Evolutionary conservation across 2,888 invertebrate species (phyloP).

Genomic region (Philhelius pedissequus): DNA sequence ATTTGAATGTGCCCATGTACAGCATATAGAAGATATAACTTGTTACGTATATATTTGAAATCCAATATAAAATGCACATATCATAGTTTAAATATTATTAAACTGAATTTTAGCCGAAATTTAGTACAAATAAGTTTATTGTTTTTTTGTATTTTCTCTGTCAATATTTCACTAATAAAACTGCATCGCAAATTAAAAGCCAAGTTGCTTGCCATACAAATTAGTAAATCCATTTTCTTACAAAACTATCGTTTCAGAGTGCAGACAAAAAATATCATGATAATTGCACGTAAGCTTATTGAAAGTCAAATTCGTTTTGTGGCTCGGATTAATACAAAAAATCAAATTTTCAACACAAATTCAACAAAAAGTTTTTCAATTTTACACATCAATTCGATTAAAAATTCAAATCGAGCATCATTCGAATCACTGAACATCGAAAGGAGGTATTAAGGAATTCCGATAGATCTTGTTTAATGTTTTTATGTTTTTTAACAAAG

Average conservation of each 20-base stretch:
- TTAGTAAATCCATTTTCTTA: background rate
- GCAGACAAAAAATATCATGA: constrained; percentile 28
- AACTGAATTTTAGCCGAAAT: too few species aligned
- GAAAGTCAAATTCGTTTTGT: constrained; percentile 11
- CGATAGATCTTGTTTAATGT: background rate
- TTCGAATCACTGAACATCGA: background rate
- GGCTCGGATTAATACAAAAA: background rate
- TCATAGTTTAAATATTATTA: too few species aligned
- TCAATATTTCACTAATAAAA: background rate
- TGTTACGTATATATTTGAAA: too few species aligned
- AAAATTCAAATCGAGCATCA: background rate
- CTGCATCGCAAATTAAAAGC: background rate
- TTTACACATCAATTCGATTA: background rate
- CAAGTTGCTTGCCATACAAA: background rate
- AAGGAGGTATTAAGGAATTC: constrained; percentile 47
- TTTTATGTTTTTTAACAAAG: constrained; percentile 21
- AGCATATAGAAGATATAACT: too few species aligned
- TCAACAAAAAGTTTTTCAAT: background rate
- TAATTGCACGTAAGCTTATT: constrained; percentile 24
- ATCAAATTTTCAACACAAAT: constrained; percentile 23
- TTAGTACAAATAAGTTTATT: too few species aligned
- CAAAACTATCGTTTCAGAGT: constrained; percentile 32
- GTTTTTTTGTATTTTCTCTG: too few species aligned
- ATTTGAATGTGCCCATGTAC: too few species aligned
- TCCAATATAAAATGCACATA: too few species aligned